Base-by-base conservation (phyloP, 2,797 vertebrate genomes). In the Nothura maculosa region DNA sequence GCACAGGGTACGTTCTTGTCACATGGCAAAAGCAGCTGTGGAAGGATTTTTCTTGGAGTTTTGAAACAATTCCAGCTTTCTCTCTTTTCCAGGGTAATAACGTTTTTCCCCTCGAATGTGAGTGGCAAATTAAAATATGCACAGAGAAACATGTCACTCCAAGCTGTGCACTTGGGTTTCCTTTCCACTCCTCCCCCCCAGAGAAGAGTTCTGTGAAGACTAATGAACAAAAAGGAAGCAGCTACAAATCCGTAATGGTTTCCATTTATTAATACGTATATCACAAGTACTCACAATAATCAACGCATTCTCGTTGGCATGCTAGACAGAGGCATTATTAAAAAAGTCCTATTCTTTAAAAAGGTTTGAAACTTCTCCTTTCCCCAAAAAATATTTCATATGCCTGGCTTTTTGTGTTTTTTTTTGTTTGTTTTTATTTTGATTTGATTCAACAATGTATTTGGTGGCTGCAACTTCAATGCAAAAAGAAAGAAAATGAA, bases 181-280 rank as follows among this genome's bases (percentile, higher is more conserved):
- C 16, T 0, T 0, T 72, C 72, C 50, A 55, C 21, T 55, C 54
- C 2, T 18, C 12, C 16, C 48, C 63, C 63, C 11, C 6, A 1
- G 0, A 16, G 36, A 57, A 75, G 27, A 32, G 32, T 74, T 95
- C 77, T 42, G 15, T 75, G 81, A 34, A 0, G 5, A 70, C 20
- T 76, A 22, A 96, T 96, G 90, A 97, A 97, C 1, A 47, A 91
- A 92, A 90, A 61, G 58, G 94, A 95, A 94, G 95, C 96, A 25
- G 87, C 87, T 82, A 85, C 73, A 90, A 95, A 97, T 96, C 95
- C 89, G 91, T 98, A 97, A 96, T 97, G 97, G 97, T 97, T 97
- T 98, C 98, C 98, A 98, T 99, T 99, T 99, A 99, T 99, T 99
- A 98, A 99, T 98, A 99, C 97, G 97, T 98, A 98, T 98, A 98